Conservation (phyloP, 53 echinoderm and acorn worm genomes). For the Glandiceps talaboti region DNA sequence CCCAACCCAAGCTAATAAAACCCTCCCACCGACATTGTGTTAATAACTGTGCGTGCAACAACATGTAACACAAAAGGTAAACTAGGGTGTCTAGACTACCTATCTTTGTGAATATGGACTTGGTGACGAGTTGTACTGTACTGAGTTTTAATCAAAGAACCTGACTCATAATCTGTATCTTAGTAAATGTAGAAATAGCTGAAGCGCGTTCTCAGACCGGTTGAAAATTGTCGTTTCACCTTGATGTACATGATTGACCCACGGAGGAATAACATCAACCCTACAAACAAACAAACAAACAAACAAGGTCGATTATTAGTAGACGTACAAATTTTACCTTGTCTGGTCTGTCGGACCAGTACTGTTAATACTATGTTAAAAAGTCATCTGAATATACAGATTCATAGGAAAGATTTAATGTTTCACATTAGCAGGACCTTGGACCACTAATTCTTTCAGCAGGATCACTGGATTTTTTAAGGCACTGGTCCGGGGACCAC, state of each 20-base stretch:
- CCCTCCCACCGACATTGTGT: no score
- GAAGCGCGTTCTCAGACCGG: not conserved
- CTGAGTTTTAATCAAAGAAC: not conserved
- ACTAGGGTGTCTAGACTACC: not conserved
- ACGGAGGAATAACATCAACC: constrained; percentile 60
- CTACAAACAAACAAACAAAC: constrained; percentile 19
- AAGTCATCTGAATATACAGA: no score
- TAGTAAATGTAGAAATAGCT: not conserved
- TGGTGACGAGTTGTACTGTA: not conserved
- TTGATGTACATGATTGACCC: constrained; percentile 80
- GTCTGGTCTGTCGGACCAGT: no score
- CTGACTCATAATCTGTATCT: not conserved
- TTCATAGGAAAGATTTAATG: no score
- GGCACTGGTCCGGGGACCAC: no score
- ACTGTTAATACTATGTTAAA: no score
- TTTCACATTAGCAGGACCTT: no score
- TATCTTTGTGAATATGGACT: not conserved
- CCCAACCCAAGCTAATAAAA: no score
- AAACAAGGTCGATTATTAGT: no score
- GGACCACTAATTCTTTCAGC: no score
- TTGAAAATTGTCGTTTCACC: constrained; percentile 34
- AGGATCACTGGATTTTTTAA: no score
- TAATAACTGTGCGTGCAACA: not conserved
- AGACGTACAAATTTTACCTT: no score
- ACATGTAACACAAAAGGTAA: not conserved